Base-by-base conservation (phyloP, 2,888 invertebrate species). In the Agrilus biguttatus region DNA sequence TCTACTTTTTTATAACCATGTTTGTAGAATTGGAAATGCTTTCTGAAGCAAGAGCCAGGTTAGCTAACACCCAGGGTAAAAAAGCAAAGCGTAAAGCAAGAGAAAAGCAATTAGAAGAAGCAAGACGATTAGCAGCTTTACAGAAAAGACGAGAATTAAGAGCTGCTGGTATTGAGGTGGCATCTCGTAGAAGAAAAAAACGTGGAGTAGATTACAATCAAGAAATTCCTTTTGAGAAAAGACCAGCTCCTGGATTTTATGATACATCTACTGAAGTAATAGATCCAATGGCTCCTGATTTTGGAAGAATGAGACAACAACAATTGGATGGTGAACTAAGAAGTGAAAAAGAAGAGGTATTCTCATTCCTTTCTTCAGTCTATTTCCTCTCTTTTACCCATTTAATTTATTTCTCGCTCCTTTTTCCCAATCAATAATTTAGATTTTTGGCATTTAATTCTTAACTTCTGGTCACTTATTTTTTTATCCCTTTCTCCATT, bases 61-160 rank as follows among this genome's bases (percentile, higher is more conserved):
- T 99, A 40, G 98, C 98, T 1, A 99, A 99, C 63, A 99, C 98
- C 0, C 96, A 98, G 60, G 95, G 98, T 39, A 84, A 89, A 68
- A 90, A 90, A 58, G 90, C 90, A 0, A 91, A 91, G 59, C 75
- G 90, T 47, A 90, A 90, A 67, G 98, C 98, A 0, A 77, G 98
- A 36, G 98, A 99, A 63, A 96, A 97, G 65, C 98, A 99, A 64
- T 68, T 99, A 51, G 96, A 98, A 62, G 98, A 98, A 67, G 98
- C 98, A 0, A 75, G 97, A 21, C 74, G 98, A 14, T 72, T 99
- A 37, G 98, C 98, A 0, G 91, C 97, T 0, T 65, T 99, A 42
- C 98, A 98, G 67, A 99, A 99, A 66, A 77, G 96, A n/a, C 72
- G 98, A 35, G 98, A 99, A 65, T 70, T 99, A 36, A 79, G 95